These are phyloP conservation scores for Branchinecta lynchi DNA, from an alignment of 1,140 invertebrate genomes.

Conservation along the genomic window DNA sequence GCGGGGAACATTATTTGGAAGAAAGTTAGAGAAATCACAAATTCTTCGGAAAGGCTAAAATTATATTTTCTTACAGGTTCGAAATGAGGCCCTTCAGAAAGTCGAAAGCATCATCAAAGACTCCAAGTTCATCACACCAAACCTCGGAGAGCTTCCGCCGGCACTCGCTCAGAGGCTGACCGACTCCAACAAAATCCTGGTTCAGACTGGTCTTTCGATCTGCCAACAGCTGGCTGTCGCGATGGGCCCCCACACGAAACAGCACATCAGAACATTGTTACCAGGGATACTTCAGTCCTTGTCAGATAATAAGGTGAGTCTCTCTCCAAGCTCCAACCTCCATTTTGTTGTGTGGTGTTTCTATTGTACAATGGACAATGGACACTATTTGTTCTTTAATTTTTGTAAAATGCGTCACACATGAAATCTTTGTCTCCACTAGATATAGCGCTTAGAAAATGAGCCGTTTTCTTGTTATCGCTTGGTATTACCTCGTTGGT, in stretches of 20 bases:
- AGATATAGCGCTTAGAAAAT: no score
- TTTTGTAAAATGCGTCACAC: no score
- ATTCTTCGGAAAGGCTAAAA: no score
- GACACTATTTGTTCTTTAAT: no score
- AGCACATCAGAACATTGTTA: conserved; percentile 59
- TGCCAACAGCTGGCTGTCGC: conserved; percentile 59
- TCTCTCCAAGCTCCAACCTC: neutral
- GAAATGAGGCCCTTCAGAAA: conserved; percentile 66
- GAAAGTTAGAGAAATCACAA: no score
- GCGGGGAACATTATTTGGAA: no score
- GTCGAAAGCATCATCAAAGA: conserved; percentile 54
- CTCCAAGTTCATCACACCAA: conserved; percentile 59
- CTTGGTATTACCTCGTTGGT: no score
- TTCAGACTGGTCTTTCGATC: conserved; percentile 59
- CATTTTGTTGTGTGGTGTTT: no score
- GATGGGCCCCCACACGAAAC: conserved; percentile 63
- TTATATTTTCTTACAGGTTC: conserved; percentile 36
- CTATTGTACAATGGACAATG: no score
- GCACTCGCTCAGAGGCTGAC: conserved; percentile 54
- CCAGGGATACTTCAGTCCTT: conserved; percentile 62
- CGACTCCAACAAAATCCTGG: conserved; percentile 83
- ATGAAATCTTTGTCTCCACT: no score
- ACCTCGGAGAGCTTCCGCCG: conserved; percentile 63
- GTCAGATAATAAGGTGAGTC: conserved; percentile 49
- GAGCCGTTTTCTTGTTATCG: no score